These are phyloP conservation scores for Sebastes vulpes DNA, from an alignment of 2,797 vertebrate genomes.

Conservation along the genomic window DNA sequence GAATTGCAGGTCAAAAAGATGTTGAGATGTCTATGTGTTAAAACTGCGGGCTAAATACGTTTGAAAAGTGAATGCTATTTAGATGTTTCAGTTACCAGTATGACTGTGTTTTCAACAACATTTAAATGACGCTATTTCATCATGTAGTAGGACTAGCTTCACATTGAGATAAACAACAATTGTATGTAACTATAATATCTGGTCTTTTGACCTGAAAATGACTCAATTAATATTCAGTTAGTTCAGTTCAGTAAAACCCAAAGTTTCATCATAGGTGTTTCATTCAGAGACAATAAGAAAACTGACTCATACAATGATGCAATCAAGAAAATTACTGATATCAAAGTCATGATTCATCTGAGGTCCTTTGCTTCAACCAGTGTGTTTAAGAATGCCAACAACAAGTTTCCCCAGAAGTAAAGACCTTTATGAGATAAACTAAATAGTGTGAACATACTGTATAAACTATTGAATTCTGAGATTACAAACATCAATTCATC, in stretches of 20 bases:
- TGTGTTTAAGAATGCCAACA: neutral
- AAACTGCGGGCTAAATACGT: neutral
- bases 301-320: constrained; percentile 12
- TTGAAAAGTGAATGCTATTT: neutral
- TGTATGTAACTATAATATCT: neutral
- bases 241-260: too few relatives aligned
- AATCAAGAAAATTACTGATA: neutral
- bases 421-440: neutral
- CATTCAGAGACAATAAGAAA: neutral
- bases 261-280: neutral
- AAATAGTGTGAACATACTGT: neutral
- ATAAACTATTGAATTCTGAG: neutral
- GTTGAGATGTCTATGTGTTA: neutral
- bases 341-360: constrained; percentile 6
- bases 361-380: neutral
- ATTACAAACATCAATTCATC: neutral
- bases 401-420: neutral
- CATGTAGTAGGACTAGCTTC: neutral
- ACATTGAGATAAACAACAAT: neutral
- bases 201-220: neutral
- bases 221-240: neutral
- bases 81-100: neutral
- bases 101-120: neutral
- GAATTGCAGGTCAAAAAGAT: neutral
- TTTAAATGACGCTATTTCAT: neutral